A percentile compares a stretch with the other conserved stretches of the same genome.
Evolutionary conservation across 2,113 vertebrate species (phyloP).

Genomic region (Protobothrops mucrosquamatus): DNA sequence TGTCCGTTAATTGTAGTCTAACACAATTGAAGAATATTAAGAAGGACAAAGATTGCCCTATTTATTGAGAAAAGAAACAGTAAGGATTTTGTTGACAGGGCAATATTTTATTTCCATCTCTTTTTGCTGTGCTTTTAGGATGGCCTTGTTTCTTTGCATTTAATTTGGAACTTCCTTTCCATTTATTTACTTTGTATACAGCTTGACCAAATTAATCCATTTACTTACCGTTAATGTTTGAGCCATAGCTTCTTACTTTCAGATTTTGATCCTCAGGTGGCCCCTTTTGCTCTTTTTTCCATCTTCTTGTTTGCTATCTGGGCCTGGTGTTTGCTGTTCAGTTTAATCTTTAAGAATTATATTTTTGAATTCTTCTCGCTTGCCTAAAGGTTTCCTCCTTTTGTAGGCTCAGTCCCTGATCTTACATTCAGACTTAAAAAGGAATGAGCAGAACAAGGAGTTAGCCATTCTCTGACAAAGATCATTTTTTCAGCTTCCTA

Average conservation of each 20-base stretch:
- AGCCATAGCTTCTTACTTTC: background rate
- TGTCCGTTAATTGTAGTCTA: background rate
- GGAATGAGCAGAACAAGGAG: background rate
- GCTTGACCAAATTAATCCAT: background rate
- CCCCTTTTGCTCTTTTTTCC: background rate
- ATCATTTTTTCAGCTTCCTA: background rate
- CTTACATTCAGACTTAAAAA: background rate
- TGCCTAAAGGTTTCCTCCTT: background rate
- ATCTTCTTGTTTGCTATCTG: background rate
- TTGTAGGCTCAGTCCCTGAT: accelerated
- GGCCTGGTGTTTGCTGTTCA: background rate
- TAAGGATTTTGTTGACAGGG: background rate
- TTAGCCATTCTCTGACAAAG: background rate
- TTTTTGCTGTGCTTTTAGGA: background rate
- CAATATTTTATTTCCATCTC: accelerated
- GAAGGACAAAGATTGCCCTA: background rate
- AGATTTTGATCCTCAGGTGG: background rate
- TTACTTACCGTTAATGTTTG: background rate
- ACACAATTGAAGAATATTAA: background rate
- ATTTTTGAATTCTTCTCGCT: background rate
- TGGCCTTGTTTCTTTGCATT: accelerated
- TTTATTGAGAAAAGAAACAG: background rate
- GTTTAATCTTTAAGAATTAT: background rate
- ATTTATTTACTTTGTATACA: accelerated
- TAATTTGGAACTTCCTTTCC: background rate